Evolutionary conservation across 2,113 vertebrate species (phyloP).

Genomic region (Solea solea): DNA sequence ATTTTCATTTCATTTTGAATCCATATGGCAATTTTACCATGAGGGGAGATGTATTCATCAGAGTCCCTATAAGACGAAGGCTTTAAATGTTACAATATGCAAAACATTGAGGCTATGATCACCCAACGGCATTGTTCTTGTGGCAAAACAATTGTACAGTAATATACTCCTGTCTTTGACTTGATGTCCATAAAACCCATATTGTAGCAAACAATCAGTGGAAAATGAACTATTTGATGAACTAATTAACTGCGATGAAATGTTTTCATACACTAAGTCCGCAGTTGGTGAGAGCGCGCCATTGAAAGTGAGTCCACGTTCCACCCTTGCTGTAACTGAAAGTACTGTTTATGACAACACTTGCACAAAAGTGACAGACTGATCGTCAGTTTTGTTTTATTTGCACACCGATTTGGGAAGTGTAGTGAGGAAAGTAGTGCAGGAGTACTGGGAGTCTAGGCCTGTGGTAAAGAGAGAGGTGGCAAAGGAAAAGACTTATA

Average conservation of each 20-base stretch:
- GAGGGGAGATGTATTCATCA: constrained; percentile 21
- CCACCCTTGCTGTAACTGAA: not conserved
- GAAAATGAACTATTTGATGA: not conserved
- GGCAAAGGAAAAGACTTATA: no score
- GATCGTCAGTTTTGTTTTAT: no score
- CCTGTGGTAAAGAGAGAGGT: no score
- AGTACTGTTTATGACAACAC: not conserved
- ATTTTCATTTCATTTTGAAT: constrained; percentile 12
- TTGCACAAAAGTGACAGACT: no score
- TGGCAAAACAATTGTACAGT: no score
- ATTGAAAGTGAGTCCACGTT: not conserved
- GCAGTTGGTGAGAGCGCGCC: no score
- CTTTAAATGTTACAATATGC: constrained; percentile 37
- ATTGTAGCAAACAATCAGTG: constrained; percentile 4
- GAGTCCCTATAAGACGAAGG: constrained; percentile 21
- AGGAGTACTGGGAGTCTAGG: no score
- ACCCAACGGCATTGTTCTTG: not conserved
- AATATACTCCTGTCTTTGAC: constrained; percentile 11
- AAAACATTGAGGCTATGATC: constrained; percentile 27
- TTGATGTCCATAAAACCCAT: constrained; percentile 12
- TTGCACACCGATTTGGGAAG: no score
- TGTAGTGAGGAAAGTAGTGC: no score
- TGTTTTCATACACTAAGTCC: not conserved
- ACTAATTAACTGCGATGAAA: not conserved
- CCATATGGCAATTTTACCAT: constrained; percentile 19